Conservation (phyloP, 2,797 vertebrate species). For the Eupleurogrammus muticus region DNA sequence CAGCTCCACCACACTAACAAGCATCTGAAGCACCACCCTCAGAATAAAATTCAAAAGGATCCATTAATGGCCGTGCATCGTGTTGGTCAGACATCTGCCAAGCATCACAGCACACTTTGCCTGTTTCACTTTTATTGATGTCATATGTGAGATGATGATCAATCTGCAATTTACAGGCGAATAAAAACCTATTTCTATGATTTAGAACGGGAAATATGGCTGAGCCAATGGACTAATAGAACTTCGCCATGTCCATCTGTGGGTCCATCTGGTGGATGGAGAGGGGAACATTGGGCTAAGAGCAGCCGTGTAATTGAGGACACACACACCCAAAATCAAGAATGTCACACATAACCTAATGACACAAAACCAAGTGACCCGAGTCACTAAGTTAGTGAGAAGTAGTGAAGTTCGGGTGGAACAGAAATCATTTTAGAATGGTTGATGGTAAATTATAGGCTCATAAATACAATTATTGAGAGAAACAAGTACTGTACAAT, state of each 20-base stretch:
- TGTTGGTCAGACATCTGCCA: slow-evolving; percentile 54
- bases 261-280: slow-evolving; percentile 81
- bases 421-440: slow-evolving; percentile 25
- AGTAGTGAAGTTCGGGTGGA: slow-evolving; percentile 9
- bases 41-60: slow-evolving; percentile 43
- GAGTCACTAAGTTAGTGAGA: slow-evolving; percentile 15
- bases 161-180: slow-evolving; percentile 70
- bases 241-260: slow-evolving; percentile 82
- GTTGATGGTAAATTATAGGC: neutral
- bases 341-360: slow-evolving; percentile 50
- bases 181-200: slow-evolving; percentile 68
- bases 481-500: too few relatives aligned
- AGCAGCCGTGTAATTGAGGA: slow-evolving; percentile 54
- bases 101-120: slow-evolving; percentile 19
- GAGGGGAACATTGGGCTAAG: slow-evolving; percentile 46
- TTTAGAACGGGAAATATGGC: slow-evolving; percentile 66
- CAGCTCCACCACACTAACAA: slow-evolving; percentile 65
- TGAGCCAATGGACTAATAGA: slow-evolving; percentile 70
- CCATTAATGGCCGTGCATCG: slow-evolving; percentile 35
- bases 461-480: slow-evolving; percentile 9
- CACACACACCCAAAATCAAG: slow-evolving; percentile 40
- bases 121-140: slow-evolving; percentile 56
- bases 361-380: slow-evolving; percentile 26
- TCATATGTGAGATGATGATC: slow-evolving; percentile 53
- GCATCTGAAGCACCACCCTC: slow-evolving; percentile 54